Conservation (phyloP, 2,888 invertebrate genomes). For the Theristus sp. region DNA sequence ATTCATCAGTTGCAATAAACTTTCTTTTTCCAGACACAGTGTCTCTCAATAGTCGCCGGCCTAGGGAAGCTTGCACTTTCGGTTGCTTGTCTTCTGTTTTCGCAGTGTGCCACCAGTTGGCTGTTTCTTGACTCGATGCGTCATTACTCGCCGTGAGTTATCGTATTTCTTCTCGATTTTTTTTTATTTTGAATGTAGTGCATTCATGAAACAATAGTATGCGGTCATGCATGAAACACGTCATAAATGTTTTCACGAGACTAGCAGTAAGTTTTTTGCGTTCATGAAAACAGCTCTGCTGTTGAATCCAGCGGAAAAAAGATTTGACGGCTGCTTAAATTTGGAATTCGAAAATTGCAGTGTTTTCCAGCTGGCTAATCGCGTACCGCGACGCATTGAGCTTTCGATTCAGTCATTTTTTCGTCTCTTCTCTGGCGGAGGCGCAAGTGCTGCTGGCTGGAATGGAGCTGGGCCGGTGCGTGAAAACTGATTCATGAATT, state of each 20-base stretch:
- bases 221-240: too few species aligned
- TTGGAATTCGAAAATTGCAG: neutral
- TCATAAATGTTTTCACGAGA: too few species aligned
- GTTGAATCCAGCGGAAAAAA: too few species aligned
- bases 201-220: too few species aligned
- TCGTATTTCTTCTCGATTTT: too few species aligned
- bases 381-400: constrained; percentile 72
- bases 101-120: neutral
- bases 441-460: constrained; percentile 28
- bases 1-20: too few species aligned
- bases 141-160: too few species aligned
- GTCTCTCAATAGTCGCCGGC: neutral
- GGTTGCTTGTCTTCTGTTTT: neutral
- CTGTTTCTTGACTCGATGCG: neutral
- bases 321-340: too few species aligned
- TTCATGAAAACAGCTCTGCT: too few species aligned
- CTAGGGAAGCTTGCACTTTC: neutral
- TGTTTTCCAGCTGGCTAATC: constrained; percentile 45
- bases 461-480: neutral
- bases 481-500: neutral
- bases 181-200: too few species aligned
- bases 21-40: neutral
- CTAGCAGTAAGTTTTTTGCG: too few species aligned
- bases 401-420: constrained; percentile 83
- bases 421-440: constrained; percentile 66